Conservation (phyloP, 2,888 invertebrate species). For the Spodoptera picta region DNA sequence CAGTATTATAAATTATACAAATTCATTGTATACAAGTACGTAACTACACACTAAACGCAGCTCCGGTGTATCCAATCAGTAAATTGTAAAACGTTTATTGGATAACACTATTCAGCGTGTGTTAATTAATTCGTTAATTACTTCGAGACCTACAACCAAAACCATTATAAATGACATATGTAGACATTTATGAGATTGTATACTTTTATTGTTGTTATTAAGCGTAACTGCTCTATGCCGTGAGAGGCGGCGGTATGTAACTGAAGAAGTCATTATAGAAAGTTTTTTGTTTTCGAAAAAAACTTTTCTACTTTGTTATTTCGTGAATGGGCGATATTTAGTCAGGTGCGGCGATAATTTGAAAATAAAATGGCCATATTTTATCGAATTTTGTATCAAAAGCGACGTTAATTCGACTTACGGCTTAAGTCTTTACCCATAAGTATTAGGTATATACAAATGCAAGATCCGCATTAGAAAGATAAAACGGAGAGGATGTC, state of each 20-base stretch:
- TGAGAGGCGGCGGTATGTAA: conserved; percentile 40
- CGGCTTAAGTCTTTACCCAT: background rate
- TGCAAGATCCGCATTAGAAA: conserved; percentile 12
- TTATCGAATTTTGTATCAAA: conserved; percentile 22
- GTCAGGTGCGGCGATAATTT: conserved; percentile 13
- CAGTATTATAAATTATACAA: conserved; percentile 47
- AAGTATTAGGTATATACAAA: background rate
- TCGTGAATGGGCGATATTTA: conserved; percentile 34
- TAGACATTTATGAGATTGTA: conserved; percentile 54
- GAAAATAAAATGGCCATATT: conserved; percentile 22
- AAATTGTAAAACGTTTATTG: conserved; percentile 60
- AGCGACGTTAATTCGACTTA: conserved; percentile 15
- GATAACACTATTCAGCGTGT: conserved; percentile 44
- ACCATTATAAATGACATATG: conserved; percentile 46
- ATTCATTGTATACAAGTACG: conserved; percentile 53
- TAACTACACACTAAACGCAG: conserved; percentile 51
- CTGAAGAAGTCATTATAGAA: conserved; percentile 40
- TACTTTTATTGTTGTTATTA: conserved; percentile 44
- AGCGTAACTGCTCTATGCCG: conserved; percentile 41
- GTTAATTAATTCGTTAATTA: conserved; percentile 61
- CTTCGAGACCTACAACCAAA: conserved; percentile 54
- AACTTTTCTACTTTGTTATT: conserved; percentile 36
- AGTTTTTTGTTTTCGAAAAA: conserved; percentile 35
- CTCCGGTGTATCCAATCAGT: conserved; percentile 66
- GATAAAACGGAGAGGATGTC: conserved; percentile 13